Conservation (phyloP, 2,797 vertebrate genomes). For the Tapera naevia region DNA sequence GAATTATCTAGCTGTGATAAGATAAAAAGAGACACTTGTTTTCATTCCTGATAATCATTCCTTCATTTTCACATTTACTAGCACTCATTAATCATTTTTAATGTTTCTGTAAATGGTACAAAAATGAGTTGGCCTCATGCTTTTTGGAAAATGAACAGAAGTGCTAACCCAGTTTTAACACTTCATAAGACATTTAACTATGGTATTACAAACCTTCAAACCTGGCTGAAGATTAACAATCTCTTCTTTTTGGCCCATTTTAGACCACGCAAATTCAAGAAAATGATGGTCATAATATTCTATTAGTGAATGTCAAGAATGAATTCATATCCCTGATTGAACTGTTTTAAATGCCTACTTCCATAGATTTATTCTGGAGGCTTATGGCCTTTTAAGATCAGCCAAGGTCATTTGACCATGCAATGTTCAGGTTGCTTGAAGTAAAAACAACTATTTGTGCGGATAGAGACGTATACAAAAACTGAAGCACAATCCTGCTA, state of each 20-base stretch:
- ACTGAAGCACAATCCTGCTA: not conserved
- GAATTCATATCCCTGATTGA: not conserved
- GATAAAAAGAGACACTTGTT: not conserved
- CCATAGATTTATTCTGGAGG: not conserved
- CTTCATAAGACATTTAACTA: not conserved
- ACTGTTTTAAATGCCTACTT: constrained; percentile 28
- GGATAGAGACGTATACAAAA: not conserved
- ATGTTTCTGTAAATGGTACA: not conserved
- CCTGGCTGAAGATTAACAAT: not conserved
- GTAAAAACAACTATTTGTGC: constrained; percentile 7
- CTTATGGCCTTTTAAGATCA: not conserved
- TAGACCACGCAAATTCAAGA: not conserved
- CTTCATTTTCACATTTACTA: not conserved
- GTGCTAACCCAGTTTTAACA: not conserved
- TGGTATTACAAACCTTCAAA: not conserved
- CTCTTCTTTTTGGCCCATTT: not conserved
- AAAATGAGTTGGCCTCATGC: not conserved
- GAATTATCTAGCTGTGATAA: not conserved
- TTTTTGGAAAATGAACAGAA: not conserved
- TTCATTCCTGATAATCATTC: not conserved
- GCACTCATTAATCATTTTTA: not conserved
- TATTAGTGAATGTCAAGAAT: not conserved
- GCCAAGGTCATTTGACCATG: not conserved
- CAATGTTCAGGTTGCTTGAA: not conserved
- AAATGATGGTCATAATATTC: not conserved